These are phyloP conservation scores for Busseola fusca DNA, from an alignment of 2,888 invertebrate species.

Conservation along the genomic window DNA sequence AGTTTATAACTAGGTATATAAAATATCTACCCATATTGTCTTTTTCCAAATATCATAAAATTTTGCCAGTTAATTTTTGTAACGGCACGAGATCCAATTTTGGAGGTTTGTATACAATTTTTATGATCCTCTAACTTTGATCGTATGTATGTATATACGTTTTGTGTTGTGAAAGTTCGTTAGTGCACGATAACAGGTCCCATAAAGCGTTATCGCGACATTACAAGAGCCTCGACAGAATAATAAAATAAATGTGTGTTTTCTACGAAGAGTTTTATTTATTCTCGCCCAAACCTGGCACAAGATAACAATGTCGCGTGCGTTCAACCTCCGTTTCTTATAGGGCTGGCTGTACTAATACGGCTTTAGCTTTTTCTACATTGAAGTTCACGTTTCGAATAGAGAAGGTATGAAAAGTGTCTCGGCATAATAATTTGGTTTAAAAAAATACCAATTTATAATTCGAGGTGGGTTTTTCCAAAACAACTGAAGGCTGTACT, in stretches of 20 bases:
- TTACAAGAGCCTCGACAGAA: conserved; percentile 79
- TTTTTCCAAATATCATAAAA: conserved; percentile 36
- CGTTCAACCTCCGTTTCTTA: conserved; percentile 73
- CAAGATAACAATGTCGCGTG: conserved; percentile 87
- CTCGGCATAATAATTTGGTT: not conserved
- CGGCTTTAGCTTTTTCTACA: not conserved
- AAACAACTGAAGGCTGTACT: not conserved
- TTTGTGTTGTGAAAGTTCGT: conserved; percentile 75
- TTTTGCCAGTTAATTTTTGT: conserved; percentile 43
- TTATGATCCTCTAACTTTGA: conserved; percentile 43
- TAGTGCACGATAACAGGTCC: conserved; percentile 81
- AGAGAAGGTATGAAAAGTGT: not conserved
- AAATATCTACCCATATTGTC: conserved; percentile 51
- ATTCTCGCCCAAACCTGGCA: conserved; percentile 82
- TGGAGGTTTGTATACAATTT: conserved; percentile 27
- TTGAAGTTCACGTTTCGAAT: not conserved
- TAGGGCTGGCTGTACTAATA: conserved; percentile 56
- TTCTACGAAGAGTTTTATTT: conserved; percentile 87
- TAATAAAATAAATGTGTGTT: conserved; percentile 86
- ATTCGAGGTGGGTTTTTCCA: not conserved
- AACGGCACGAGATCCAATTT: conserved; percentile 31
- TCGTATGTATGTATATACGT: no score
- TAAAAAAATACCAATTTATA: not conserved
- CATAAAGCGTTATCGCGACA: conserved; percentile 85
- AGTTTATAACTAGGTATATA: conserved; percentile 47